Evolutionary conservation across 2,797 vertebrate genomes (phyloP), one percentile per base, ranked within the genome.

Genomic region (Sebastes hopkinsi): DNA sequence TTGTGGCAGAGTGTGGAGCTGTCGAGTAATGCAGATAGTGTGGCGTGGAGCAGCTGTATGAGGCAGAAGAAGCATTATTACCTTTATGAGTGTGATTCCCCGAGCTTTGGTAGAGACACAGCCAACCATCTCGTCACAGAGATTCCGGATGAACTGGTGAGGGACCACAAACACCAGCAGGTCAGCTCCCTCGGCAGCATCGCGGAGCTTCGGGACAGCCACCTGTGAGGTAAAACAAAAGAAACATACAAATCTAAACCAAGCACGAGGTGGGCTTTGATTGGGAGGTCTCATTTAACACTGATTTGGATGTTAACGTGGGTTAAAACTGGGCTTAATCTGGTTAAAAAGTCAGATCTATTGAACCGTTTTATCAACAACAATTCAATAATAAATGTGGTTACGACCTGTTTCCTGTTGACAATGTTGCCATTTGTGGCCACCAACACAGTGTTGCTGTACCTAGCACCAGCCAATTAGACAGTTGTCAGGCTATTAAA

Each of bases 41-140:
- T 16, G 56, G 8, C 2, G 29, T 18, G 10, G 7, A n/a, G 11
- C 27, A 8, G 14, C 14, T 62, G 13, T 34, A 27, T 42, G 23
- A 66, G 29, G 1, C 30, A 4, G 34, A n/a, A 4, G 22, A 64
- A 34, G 27, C 22, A 3, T 10, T 22, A 29, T 64, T 93, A 98
- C 97, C 97, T 99, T 99, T 85, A 99, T 98, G 34, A 98, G 97
- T 7, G 96, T 97, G 92, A 98, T 97, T 27, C 97, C 97, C 1
- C 97, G 89, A 0, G 97, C 97, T 46, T 92, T 94, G 82, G 94
- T 90, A 38, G 96, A 93, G 23, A 98, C 94, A 14, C 76, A 94
- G 58, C 97, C 97, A 0, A 93, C 92, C 92, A 99, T 96, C 88
- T 97, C 95, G 1, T 98, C 96, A 1, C 97, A 98, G 83, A 99